Evolutionary conservation across 2,888 invertebrate species (phyloP).

Genomic region (Molorchus minor): DNA sequence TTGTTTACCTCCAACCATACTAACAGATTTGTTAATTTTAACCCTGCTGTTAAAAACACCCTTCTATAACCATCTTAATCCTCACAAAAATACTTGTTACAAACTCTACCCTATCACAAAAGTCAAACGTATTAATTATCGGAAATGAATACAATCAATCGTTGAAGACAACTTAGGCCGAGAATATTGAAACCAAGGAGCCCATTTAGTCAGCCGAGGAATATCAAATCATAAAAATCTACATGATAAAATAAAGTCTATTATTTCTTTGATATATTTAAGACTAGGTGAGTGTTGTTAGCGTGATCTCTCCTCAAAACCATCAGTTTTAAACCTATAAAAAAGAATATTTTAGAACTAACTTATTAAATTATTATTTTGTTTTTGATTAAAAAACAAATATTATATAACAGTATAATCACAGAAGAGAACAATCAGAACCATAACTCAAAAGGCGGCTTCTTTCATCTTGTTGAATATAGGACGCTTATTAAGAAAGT

Average conservation of each 20-base stretch:
- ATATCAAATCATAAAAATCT: conserved; percentile 35
- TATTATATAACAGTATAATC: too few relatives aligned
- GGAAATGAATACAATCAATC: conserved; percentile 41
- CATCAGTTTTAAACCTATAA: conserved; percentile 47
- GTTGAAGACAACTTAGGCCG: conserved; percentile 45
- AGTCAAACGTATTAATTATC: conserved; percentile 35
- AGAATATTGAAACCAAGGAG: conserved; percentile 36
- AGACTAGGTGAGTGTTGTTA: conserved; percentile 55
- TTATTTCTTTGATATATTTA: conserved; percentile 54
- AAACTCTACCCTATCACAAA: conserved; percentile 43
- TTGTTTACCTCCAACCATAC: too few relatives aligned
- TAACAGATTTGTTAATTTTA: conserved; percentile 17
- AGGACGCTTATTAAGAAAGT: too few relatives aligned
- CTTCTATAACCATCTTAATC: conserved; percentile 36
- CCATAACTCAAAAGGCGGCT: too few relatives aligned
- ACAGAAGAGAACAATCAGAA: too few relatives aligned
- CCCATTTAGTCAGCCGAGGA: conserved; percentile 27
- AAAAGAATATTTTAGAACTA: conserved; percentile 26
- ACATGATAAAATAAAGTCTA: conserved; percentile 42
- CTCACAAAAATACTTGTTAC: conserved; percentile 44
- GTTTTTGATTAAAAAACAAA: too few relatives aligned
- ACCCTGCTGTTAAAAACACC: conserved; percentile 37
- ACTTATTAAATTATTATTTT: too few relatives aligned
- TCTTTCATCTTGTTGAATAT: too few relatives aligned
- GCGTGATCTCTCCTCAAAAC: conserved; percentile 43